Conservation (phyloP, 2,113 vertebrate species). For the Thoracochromis brauschi region DNA sequence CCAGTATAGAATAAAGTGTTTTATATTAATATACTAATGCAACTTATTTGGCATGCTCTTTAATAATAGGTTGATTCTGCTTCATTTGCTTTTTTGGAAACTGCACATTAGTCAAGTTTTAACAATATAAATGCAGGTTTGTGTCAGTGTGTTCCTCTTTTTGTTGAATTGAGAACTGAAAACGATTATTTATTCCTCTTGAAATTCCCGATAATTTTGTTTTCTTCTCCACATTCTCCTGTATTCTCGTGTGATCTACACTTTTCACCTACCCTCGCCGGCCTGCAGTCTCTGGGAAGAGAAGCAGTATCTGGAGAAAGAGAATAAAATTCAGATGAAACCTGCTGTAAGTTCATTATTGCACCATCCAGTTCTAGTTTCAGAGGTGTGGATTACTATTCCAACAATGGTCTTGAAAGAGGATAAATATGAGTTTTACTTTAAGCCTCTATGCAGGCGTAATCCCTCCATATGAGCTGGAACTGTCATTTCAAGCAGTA, state of each 20-base stretch:
- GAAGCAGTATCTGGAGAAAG: constrained; percentile 74
- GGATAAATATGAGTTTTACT: constrained; percentile 21
- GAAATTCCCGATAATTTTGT: neutral
- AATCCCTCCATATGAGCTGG: neutral
- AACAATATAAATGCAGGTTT: neutral
- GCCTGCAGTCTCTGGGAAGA: constrained; percentile 75
- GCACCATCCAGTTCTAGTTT: neutral
- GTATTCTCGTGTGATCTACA: rapidly evolving
- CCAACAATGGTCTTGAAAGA: neutral
- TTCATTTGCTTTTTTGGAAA: neutral
- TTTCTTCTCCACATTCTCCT: neutral
- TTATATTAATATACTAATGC: neutral
- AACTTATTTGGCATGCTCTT: neutral
- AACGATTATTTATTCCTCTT: neutral
- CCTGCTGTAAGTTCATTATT: constrained; percentile 74
- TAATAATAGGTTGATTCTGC: neutral
- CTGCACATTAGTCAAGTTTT: neutral
- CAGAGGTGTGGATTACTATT: constrained; percentile 13
- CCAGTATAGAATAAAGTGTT: neutral
- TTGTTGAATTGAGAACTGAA: constrained; percentile 8
- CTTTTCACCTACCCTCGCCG: neutral
- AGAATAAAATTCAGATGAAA: constrained; percentile 74
- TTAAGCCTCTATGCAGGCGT: neutral
- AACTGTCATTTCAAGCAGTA: neutral
- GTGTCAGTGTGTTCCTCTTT: neutral